Evolutionary conservation across 53 echinoderm and acorn worm species (phyloP).

Genomic region (Arbacia lixula): DNA sequence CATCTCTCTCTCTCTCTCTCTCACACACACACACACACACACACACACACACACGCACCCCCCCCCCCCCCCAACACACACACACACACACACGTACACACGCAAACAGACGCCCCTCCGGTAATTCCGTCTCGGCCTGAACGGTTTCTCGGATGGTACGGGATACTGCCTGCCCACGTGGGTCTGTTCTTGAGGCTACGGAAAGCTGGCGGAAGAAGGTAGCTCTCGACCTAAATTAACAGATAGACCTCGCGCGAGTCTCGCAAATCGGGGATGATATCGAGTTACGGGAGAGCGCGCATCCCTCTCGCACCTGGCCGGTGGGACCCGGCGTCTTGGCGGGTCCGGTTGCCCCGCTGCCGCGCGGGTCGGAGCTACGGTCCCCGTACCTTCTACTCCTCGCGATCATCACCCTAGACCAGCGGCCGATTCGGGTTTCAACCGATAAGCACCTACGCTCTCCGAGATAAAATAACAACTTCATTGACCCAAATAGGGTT

Average conservation of each 20-base stretch:
- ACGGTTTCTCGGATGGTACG: too few relatives aligned
- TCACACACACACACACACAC: too few relatives aligned
- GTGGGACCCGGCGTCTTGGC: constrained; percentile 30
- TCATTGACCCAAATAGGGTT: constrained; percentile 58
- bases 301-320: constrained; percentile 50
- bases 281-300: constrained; percentile 42
- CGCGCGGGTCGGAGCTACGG: constrained; percentile 11
- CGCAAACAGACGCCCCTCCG: too few relatives aligned
- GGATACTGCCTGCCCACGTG: too few relatives aligned
- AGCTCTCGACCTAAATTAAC: constrained; percentile 56
- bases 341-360: constrained; percentile 36
- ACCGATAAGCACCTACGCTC: constrained; percentile 44
- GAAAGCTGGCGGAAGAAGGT: constrained; percentile 30
- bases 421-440: constrained; percentile 46
- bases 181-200: too few relatives aligned
- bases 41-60: too few relatives aligned
- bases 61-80: too few relatives aligned
- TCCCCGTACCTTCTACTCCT: constrained; percentile 10
- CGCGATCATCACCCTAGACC: constrained; percentile 27
- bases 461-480: constrained; percentile 53
- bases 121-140: too few relatives aligned
- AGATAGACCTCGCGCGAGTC: constrained; percentile 26
- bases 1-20: too few relatives aligned
- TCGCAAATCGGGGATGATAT: constrained; percentile 6
- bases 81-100: too few relatives aligned